phyloP scores from a whole-genome alignment of 2,113 vertebrate genomes.

The Carlito syrichta region DNA sequence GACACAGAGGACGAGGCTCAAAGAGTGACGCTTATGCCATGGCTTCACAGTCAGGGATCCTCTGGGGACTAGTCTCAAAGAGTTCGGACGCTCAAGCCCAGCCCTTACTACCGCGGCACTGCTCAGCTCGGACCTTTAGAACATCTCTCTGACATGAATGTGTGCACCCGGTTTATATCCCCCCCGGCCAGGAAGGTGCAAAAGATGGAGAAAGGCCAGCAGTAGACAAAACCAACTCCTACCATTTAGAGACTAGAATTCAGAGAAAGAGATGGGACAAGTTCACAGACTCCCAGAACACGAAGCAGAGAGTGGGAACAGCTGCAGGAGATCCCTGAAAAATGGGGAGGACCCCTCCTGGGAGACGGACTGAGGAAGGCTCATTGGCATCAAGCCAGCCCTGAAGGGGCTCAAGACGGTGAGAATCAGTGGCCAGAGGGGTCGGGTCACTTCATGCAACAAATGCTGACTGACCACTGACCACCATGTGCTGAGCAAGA shows the following conservation, averaged over 20 bases:
- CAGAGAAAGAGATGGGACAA: neutral
- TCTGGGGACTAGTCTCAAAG: neutral
- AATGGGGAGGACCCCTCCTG: too few species aligned
- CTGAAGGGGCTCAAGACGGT: neutral
- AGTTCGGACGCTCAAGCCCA: neutral
- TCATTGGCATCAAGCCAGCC: neutral
- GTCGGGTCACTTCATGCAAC: neutral
- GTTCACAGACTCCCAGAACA: neutral
- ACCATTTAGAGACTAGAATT: neutral
- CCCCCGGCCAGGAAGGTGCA: neutral
- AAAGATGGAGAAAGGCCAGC: neutral
- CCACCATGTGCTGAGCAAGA: neutral
- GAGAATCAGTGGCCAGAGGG: neutral
- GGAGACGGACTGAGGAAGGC: neutral
- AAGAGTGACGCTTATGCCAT: neutral
- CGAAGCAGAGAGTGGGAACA: neutral
- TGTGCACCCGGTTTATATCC: too few species aligned
- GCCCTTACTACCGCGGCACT: neutral
- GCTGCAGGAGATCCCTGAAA: fast-evolving
- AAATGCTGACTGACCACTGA: neutral
- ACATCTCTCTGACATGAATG: neutral
- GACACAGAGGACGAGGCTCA: neutral
- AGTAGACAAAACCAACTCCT: neutral
- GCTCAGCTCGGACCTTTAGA: neutral
- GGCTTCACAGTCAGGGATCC: neutral